Evolutionary conservation across 1,140 invertebrate species (phyloP).

Genomic region (Brachionus manjavacas): DNA sequence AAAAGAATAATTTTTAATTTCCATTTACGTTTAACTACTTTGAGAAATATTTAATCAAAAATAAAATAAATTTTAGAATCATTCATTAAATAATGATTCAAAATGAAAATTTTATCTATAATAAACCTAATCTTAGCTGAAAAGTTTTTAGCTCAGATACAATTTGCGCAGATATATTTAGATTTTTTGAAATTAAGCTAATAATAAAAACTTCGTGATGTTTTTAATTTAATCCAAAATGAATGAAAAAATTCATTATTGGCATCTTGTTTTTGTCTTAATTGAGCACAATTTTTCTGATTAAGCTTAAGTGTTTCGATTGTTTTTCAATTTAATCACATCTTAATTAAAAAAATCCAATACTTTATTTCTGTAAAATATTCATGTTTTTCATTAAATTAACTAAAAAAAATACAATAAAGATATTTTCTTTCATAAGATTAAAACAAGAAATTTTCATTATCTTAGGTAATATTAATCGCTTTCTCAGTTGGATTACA

Average conservation of each 20-base stretch:
- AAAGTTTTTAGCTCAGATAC: not conserved
- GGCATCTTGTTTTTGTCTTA: not conserved
- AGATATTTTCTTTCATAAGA: not conserved
- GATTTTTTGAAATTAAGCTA: not conserved
- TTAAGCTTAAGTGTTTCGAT: not conserved
- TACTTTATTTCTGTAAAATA: not conserved
- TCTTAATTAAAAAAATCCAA: not conserved
- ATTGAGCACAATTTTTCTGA: not conserved
- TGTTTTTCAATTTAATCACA: not conserved
- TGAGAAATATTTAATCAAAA: not conserved
- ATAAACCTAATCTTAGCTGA: not conserved
- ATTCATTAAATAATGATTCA: not conserved
- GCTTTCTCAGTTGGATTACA: not conserved
- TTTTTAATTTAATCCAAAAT: slow-evolving; percentile 7
- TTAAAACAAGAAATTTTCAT: not conserved
- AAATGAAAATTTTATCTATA: not conserved
- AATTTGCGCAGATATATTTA: not conserved
- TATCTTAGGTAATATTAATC: not conserved
- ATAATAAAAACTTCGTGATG: not conserved
- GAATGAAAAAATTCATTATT: not conserved
- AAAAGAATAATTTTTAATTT: too few relatives aligned
- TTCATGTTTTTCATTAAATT: not conserved
- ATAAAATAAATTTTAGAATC: not conserved
- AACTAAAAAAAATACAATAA: not conserved
- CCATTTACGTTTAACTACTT: too few relatives aligned